Evolutionary conservation across 2,888 invertebrate species (phyloP), one percentile per base, ranked within the genome.

Genomic region (Odontothrips loti): DNA sequence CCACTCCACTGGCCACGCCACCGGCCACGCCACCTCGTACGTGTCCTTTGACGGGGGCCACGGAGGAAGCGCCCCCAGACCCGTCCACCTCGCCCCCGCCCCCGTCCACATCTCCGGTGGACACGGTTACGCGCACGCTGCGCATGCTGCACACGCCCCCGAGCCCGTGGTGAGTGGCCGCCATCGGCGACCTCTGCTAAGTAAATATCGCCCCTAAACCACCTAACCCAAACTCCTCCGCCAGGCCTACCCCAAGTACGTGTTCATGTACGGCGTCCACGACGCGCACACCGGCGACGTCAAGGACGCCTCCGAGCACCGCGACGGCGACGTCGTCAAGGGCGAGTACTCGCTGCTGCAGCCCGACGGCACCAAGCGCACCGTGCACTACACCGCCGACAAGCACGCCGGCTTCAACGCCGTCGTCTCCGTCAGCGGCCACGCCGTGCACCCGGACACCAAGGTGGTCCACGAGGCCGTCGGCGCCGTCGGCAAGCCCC

Each of bases 331-430:
- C n/a, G n/a, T n/a, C n/a, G n/a, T n/a, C n/a, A n/a, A n/a, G n/a
- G n/a, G n/a, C n/a, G n/a, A n/a, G n/a, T n/a, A n/a, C n/a, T n/a
- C n/a, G n/a, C n/a, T n/a, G n/a, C n/a, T n/a, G n/a, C n/a, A n/a
- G n/a, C n/a, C n/a, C n/a, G n/a, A 23, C 20, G 68, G 23, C n/a
- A n/a, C 68, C 92, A n/a, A 93, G 81, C 90, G 93, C 84, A 93
- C 92, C 2, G 93, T 93, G 82, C 90, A 92, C 87, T 93, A 93
- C 68, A 68, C 68, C 23, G 68, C 68, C 68, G 68, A 68, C 68
- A n/a, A 68, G n/a, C 68, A 68, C 68, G 23, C 20, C 68, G 68
- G 68, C 68, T 68, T 68, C 68, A 68, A 68, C 68, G 68, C 68
- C 68, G 68, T 68, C 23, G 68, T 68, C 9, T 68, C 68, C 68